Percentiles rank a stretch among this genome's conserved stretches.
Conservation (phyloP, 2,888 invertebrate species). For the Mythimna albipuncta region DNA sequence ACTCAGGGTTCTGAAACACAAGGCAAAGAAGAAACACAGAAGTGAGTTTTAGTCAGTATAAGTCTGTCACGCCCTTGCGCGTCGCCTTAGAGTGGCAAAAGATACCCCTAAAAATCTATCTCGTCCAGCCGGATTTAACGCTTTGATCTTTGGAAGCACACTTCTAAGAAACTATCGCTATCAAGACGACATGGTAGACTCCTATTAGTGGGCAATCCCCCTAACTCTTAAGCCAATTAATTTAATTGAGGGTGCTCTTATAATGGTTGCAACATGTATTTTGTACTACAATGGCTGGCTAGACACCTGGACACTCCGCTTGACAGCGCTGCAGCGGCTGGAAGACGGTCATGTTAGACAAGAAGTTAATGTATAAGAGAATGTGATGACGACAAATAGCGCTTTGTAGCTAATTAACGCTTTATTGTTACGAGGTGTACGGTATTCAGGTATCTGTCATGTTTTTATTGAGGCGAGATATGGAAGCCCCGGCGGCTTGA, state of each 20-base stretch:
- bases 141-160: background rate
- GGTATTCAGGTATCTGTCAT: constrained; percentile 9
- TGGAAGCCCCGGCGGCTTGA: background rate
- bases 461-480: background rate
- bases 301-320: constrained; percentile 64
- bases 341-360: constrained; percentile 21
- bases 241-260: constrained; percentile 69
- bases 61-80: too few species aligned
- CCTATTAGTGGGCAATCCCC: constrained; percentile 47
- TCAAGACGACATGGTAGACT: background rate
- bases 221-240: constrained; percentile 68
- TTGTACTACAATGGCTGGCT: constrained; percentile 57
- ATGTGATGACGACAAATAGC: constrained; percentile 38
- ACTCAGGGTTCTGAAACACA: too few species aligned
- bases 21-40: too few species aligned
- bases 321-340: constrained; percentile 25
- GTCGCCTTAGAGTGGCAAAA: too few species aligned
- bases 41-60: too few species aligned
- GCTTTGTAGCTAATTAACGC: constrained; percentile 28
- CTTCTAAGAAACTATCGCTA: background rate
- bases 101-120: too few species aligned
- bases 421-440: constrained; percentile 40
- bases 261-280: constrained; percentile 55
- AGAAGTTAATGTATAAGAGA: constrained; percentile 41
- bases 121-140: too few species aligned